These are phyloP conservation scores for Loripinus fragilis DNA, from an alignment of 2,888 invertebrate species.

Conservation along the genomic window DNA sequence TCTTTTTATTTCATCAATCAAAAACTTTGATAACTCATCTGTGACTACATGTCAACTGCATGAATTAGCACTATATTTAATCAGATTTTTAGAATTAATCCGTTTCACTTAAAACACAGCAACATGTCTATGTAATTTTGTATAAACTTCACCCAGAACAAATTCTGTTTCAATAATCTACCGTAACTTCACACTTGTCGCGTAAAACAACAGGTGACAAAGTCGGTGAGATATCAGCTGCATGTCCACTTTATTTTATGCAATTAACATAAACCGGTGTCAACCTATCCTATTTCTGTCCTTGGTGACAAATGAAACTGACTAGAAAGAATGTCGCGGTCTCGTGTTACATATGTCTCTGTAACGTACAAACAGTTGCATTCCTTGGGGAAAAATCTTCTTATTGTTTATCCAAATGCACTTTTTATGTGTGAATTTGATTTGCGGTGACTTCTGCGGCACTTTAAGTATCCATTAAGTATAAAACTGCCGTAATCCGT, in stretches of 20 bases:
- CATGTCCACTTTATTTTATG: background rate
- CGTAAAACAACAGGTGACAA: background rate
- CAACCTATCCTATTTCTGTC: background rate
- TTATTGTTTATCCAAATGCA: background rate
- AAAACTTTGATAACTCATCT: background rate
- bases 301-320: constrained; percentile 1
- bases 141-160: background rate
- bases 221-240: background rate
- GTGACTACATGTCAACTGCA: constrained; percentile 3
- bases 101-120: background rate
- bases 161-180: background rate
- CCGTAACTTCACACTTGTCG: background rate
- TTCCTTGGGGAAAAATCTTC: background rate
- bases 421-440: constrained; percentile 4
- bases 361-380: background rate
- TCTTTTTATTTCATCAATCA: background rate
- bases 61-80: background rate
- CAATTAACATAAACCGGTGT: background rate
- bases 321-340: background rate
- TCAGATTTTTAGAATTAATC: too few relatives aligned
- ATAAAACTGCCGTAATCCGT: constrained; percentile 25
- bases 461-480: constrained; percentile 14
- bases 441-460: background rate
- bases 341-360: background rate
- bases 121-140: constrained; percentile 8